phyloP scores from a whole-genome alignment of 2,888 invertebrate genomes.

The Ochlodes sylvanus region DNA sequence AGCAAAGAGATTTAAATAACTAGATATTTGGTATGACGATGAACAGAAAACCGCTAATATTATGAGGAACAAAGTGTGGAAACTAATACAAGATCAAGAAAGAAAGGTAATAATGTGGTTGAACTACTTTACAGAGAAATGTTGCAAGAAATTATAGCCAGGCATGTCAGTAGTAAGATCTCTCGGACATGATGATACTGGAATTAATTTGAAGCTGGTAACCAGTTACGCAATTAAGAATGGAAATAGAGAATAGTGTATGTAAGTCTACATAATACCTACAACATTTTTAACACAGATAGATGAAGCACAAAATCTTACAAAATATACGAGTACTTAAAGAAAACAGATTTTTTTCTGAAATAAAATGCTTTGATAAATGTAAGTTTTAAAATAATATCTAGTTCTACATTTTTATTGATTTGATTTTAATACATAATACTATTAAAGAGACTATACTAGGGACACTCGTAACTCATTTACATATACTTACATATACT shows the following conservation, averaged over 20 bases:
- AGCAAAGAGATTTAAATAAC: neutral
- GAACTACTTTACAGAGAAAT: conserved; percentile 26
- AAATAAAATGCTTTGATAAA: no score
- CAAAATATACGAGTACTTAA: no score
- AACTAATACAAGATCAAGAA: conserved; percentile 17
- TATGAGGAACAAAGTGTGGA: conserved; percentile 1
- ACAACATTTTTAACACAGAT: neutral
- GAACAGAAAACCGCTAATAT: neutral
- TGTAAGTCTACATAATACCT: neutral
- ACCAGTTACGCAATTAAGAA: conserved; percentile 3
- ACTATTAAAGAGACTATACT: no score
- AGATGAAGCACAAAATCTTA: no score
- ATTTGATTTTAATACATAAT: no score
- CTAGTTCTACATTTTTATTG: no score
- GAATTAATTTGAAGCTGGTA: conserved; percentile 5
- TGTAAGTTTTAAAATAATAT: no score
- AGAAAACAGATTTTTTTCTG: no score
- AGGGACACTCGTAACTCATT: no score
- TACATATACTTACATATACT: no score
- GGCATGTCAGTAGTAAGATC: conserved; percentile 16
- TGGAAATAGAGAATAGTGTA: neutral
- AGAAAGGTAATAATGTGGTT: conserved; percentile 25
- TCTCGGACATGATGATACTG: conserved; percentile 10
- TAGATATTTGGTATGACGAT: neutral
- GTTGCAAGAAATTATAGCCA: conserved; percentile 22